Conservation (phyloP, 2,797 vertebrate genomes). For the Emydoidea blandingii region DNA sequence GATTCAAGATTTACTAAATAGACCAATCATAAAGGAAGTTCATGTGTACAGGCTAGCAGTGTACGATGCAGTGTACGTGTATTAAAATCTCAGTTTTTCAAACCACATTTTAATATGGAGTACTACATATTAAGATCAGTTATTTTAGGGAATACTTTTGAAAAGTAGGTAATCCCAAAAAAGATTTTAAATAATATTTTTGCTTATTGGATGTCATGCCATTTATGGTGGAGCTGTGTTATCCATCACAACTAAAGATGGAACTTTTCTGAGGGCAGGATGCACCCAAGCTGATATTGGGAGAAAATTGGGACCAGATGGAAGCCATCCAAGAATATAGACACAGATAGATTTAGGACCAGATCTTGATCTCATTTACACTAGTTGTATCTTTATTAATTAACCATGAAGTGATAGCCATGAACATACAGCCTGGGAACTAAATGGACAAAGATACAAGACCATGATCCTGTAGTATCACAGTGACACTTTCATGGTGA, state of each 20-base stretch:
- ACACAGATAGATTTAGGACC: not conserved
- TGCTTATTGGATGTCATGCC: not conserved
- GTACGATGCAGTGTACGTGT: not conserved
- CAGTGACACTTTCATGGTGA: not conserved
- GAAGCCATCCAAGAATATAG: not conserved
- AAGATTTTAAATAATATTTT: not conserved
- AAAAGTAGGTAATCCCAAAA: not conserved
- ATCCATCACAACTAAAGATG: not conserved
- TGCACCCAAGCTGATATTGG: not conserved
- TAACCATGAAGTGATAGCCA: not conserved
- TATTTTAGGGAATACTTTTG: not conserved
- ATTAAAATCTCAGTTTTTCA: not conserved
- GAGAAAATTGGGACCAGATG: not conserved
- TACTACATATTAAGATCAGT: not conserved
- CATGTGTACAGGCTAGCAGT: not conserved
- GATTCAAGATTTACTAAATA: not conserved
- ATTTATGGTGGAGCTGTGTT: not conserved
- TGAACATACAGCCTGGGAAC: not conserved
- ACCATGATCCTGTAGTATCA: not conserved
- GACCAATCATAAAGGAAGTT: not conserved
- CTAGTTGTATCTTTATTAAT: not conserved
- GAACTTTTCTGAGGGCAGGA: not conserved
- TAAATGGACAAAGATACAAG: not conserved
- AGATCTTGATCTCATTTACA: not conserved
- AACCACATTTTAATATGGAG: not conserved